Conservation (phyloP, 2,888 invertebrate genomes). For the Drosophila macrothrix region DNA sequence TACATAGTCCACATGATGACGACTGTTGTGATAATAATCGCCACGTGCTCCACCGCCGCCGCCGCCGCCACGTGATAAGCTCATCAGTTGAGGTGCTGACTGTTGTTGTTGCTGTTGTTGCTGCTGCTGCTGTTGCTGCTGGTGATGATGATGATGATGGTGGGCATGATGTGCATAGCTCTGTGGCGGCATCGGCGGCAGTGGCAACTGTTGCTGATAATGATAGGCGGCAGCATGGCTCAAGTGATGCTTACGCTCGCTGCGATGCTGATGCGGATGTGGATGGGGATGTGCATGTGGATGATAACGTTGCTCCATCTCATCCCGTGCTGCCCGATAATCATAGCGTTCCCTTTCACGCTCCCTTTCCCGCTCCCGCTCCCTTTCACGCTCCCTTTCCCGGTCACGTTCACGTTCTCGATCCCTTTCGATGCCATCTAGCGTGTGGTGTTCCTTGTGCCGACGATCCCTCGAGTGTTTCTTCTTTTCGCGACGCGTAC, state of each 20-base stretch:
- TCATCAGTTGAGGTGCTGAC: constrained; percentile 29
- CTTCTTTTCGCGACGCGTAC: constrained; percentile 85
- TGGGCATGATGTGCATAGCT: constrained; percentile 70
- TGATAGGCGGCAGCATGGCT: constrained; percentile 53
- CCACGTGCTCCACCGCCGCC: constrained; percentile 40
- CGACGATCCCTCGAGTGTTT: constrained; percentile 85
- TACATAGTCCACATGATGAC: constrained; percentile 69
- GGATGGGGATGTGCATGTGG: constrained; percentile 29
- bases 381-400: constrained; percentile 53
- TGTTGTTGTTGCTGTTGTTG: constrained; percentile 38
- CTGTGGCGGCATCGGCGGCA: constrained; percentile 53
- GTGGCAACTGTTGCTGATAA: constrained; percentile 53
- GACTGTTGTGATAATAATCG: constrained; percentile 63
- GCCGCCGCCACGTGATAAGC: constrained; percentile 44
- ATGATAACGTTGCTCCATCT: constrained; percentile 65
- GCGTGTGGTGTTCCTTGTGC: constrained; percentile 78
- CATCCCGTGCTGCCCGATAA: constrained; percentile 73
- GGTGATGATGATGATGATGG: constrained; percentile 67
- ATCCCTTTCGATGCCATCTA: constrained; percentile 42
- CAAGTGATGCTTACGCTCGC: constrained; percentile 64
- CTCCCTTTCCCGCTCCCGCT: constrained; percentile 64
- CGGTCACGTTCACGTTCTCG: constrained; percentile 50
- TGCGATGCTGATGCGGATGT: constrained; percentile 54
- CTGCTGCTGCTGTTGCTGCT: constrained; percentile 40
- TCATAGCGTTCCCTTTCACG: constrained; percentile 76